Evolutionary conservation across 2,888 invertebrate species (phyloP).

Genomic region (Nomada hirtipes): DNA sequence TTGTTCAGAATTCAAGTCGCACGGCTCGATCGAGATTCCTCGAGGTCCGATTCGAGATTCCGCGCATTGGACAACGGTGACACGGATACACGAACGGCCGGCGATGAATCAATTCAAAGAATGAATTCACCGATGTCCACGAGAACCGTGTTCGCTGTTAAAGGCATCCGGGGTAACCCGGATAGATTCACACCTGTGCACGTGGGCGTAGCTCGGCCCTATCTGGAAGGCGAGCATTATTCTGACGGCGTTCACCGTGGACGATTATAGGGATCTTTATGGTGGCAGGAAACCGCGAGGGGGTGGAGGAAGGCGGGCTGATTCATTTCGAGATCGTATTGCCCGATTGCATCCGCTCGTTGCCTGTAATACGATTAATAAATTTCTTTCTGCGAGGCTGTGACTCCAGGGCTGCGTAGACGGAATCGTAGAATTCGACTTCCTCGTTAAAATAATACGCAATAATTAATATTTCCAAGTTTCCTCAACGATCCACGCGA

Average conservation of each 20-base stretch:
- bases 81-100: conserved; percentile 56
- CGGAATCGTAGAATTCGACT: background rate
- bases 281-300: conserved; percentile 39
- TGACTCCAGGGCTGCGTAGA: conserved; percentile 4
- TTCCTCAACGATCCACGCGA: too few relatives aligned
- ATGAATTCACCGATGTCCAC: conserved; percentile 37
- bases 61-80: conserved; percentile 21
- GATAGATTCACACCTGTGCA: conserved; percentile 70
- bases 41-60: conserved; percentile 17
- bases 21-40: conserved; percentile 25
- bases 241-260: conserved; percentile 36
- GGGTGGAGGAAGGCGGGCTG: conserved; percentile 12
- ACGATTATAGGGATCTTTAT: conserved; percentile 55
- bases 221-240: conserved; percentile 49
- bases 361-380: conserved; percentile 56
- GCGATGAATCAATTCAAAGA: conserved; percentile 46
- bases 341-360: conserved; percentile 41
- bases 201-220: conserved; percentile 63
- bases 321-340: conserved; percentile 59
- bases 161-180: conserved; percentile 39
- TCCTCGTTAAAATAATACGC: conserved; percentile 7
- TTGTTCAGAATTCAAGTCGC: conserved; percentile 26
- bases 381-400: conserved; percentile 44
- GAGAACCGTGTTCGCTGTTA: conserved; percentile 39
- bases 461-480: too few relatives aligned